Evolutionary conservation across 2,113 vertebrate genomes (phyloP).

Genomic region (Nipponia nippon): DNA sequence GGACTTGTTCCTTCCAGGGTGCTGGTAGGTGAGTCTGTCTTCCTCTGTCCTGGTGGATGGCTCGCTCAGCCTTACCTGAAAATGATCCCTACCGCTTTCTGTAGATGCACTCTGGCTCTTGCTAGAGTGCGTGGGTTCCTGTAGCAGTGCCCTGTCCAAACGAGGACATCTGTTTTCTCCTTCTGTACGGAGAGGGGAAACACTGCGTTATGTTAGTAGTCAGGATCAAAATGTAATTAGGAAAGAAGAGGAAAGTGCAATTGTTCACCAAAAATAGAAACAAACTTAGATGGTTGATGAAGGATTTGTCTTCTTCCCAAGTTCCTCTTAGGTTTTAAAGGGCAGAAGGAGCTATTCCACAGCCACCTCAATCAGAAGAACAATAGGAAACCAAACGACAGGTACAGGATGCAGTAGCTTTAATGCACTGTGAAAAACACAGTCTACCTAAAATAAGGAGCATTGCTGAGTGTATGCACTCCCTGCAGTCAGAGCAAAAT

Average conservation of each 20-base stretch:
- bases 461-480: neutral
- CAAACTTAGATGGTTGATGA: neutral
- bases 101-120: neutral
- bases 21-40: neutral
- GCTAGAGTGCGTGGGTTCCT: neutral
- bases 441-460: neutral
- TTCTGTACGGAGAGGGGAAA: neutral
- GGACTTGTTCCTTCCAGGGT: neutral
- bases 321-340: neutral
- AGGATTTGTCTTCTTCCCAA: neutral
- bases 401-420: neutral
- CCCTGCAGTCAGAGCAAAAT: neutral
- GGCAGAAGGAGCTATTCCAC: neutral
- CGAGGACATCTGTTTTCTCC: neutral
- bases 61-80: neutral
- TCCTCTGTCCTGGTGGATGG: neutral
- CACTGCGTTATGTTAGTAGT: neutral
- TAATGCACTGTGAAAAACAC: neutral
- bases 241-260: neutral
- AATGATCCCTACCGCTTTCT: neutral
- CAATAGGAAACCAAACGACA: neutral
- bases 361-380: neutral
- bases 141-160: neutral
- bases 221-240: neutral
- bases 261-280: neutral